A percentile compares a stretch with the other conserved stretches of the same genome.
phyloP scores from a whole-genome alignment of 2,113 vertebrate genomes.

The Emydocephalus ijimae region DNA sequence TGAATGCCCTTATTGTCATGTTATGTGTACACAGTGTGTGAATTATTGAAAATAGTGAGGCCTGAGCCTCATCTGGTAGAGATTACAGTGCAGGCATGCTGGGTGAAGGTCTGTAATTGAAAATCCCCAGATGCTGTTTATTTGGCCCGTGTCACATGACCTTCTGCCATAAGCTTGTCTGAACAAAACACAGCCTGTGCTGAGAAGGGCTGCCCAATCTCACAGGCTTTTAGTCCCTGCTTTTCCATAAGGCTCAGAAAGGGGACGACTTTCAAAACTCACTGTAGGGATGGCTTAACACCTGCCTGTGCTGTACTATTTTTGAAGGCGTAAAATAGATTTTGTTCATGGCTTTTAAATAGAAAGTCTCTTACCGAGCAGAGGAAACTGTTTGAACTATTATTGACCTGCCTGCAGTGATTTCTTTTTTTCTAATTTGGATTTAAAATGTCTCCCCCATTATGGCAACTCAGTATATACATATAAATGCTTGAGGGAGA shows the following conservation, averaged over 20 bases:
- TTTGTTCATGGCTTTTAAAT: conserved; percentile 73
- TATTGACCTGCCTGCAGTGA: conserved; percentile 74
- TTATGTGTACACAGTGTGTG: conserved; percentile 93
- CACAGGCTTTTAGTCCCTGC: conserved; percentile 60
- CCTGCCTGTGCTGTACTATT: conserved; percentile 80
- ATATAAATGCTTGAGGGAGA: not conserved
- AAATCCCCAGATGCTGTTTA: conserved; percentile 89
- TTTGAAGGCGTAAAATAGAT: conserved; percentile 78
- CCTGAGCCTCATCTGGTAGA: conserved; percentile 86
- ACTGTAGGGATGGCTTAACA: conserved; percentile 66
- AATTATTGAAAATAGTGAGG: conserved; percentile 95
- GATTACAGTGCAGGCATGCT: conserved; percentile 87
- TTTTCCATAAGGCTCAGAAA: conserved; percentile 39
- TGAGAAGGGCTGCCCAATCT: conserved; percentile 62
- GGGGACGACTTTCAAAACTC: conserved; percentile 41
- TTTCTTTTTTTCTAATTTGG: conserved; percentile 67
- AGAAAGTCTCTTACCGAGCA: conserved; percentile 69
- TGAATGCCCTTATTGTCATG: conserved; percentile 98
- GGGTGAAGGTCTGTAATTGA: conserved; percentile 81
- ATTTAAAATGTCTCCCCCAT: conserved; percentile 41
- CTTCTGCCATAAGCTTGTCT: conserved; percentile 71
- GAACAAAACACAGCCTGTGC: conserved; percentile 73
- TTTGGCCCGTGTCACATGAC: conserved; percentile 82
- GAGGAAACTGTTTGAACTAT: conserved; percentile 75
- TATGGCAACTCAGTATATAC: conserved; percentile 9